A percentile compares a stretch with the other conserved stretches of the same genome.
These are phyloP conservation scores for Arctopsyche grandis DNA, from an alignment of 1,140 invertebrate genomes.

Conservation along the genomic window DNA sequence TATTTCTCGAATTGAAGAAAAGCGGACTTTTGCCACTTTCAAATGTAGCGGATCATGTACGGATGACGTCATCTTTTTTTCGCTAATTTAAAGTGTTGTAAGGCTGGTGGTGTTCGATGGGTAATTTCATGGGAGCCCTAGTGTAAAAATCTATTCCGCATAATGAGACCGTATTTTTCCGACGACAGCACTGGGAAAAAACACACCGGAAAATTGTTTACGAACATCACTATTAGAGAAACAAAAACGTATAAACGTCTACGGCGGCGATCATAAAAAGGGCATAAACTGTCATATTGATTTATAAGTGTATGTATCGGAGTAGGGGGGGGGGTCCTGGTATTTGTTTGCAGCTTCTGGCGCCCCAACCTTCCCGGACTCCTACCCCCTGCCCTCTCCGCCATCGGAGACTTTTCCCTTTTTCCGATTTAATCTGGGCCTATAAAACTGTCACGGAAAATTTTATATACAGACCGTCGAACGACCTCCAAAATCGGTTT, in stretches of 20 bases:
- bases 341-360: slow-evolving; percentile 19
- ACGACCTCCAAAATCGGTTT: slow-evolving; percentile 32
- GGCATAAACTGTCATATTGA: slow-evolving; percentile 39
- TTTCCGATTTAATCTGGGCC: slow-evolving; percentile 39
- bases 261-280: slow-evolving; percentile 32
- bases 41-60: no score
- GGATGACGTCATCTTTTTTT: no score
- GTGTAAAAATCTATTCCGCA: background rate
- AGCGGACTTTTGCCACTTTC: no score
- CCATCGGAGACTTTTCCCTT: slow-evolving; percentile 26
- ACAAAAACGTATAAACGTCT: slow-evolving; percentile 39
- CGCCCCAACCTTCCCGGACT: no score
- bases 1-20: no score
- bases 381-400: background rate
- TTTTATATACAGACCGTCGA: slow-evolving; percentile 41
- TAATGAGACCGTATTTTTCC: background rate
- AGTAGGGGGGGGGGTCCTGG: background rate
- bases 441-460: slow-evolving; percentile 43
- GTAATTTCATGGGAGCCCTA: no score
- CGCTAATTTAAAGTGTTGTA: no score
- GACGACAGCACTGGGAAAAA: background rate
- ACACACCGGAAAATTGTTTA: slow-evolving; percentile 29
- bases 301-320: slow-evolving; percentile 37
- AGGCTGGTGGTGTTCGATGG: no score
- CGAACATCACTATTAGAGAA: slow-evolving; percentile 35